These are phyloP conservation scores for Ciconia maguari DNA, from an alignment of 2,113 vertebrate genomes.

Conservation along the genomic window DNA sequence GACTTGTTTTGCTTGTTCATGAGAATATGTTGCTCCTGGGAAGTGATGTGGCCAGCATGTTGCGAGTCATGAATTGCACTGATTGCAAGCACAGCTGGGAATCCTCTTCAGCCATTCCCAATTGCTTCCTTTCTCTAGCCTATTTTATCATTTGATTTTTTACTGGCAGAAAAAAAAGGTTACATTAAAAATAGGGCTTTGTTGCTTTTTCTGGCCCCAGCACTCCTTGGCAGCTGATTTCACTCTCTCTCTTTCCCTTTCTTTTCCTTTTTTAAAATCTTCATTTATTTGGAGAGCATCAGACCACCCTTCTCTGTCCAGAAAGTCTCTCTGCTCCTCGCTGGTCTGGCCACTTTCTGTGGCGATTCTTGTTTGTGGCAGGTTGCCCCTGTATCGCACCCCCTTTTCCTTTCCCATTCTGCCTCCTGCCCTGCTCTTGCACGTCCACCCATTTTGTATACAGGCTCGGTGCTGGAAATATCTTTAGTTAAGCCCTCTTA, in stretches of 20 bases:
- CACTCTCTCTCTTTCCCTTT: background rate
- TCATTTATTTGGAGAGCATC: constrained; percentile 10
- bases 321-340: background rate
- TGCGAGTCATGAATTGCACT: constrained; percentile 70
- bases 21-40: constrained; percentile 66
- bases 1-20: constrained; percentile 65
- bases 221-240: constrained; percentile 53
- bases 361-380: background rate
- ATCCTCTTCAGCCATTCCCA: constrained; percentile 71
- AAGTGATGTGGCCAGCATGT: constrained; percentile 68
- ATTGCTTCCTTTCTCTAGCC: constrained; percentile 70
- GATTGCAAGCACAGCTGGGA: constrained; percentile 71
- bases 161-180: constrained; percentile 50
- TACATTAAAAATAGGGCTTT: constrained; percentile 67
- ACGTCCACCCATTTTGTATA: background rate
- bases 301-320: constrained; percentile 8
- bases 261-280: background rate
- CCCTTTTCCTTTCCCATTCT: background rate
- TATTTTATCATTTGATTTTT: constrained; percentile 62
- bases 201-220: constrained; percentile 64
- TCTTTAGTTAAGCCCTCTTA: constrained; percentile 27
- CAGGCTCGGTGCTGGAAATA: background rate
- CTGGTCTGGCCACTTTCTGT: background rate
- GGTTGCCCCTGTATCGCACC: background rate
- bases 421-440: background rate